Evolutionary conservation across 2,888 invertebrate species (phyloP).

Genomic region (Xiphydria camelus): DNA sequence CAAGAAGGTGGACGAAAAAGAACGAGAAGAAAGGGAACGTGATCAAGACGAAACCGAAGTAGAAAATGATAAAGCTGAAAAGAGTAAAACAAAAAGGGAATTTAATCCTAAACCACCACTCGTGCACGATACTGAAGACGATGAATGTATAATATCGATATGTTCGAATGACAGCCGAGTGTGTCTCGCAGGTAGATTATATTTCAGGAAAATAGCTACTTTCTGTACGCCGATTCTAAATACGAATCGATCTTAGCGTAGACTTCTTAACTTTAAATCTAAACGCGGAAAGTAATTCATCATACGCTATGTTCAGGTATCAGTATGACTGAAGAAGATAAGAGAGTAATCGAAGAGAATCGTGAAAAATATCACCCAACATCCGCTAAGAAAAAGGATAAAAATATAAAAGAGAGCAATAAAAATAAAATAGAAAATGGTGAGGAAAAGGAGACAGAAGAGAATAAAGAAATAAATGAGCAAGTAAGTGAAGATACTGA

Average conservation of each 20-base stretch:
- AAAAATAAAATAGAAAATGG: not conserved
- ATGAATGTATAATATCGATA: slow-evolving; percentile 29
- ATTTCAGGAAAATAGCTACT: no score
- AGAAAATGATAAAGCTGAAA: not conserved
- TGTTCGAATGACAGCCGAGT: slow-evolving; percentile 41
- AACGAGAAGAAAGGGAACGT: not conserved
- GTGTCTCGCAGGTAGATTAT: slow-evolving; percentile 37
- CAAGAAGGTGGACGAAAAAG: slow-evolving; percentile 1
- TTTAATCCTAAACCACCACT: not conserved
- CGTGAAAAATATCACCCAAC: slow-evolving; percentile 7
- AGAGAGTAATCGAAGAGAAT: slow-evolving; percentile 25
- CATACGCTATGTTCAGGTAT: slow-evolving; percentile 22
- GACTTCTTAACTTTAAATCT: no score
- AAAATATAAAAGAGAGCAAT: not conserved
- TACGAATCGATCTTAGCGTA: no score
- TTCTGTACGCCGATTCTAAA: no score
- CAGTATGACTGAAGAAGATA: slow-evolving; percentile 30
- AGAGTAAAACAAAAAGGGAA: slow-evolving; percentile 5
- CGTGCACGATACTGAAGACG: not conserved
- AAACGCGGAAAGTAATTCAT: not conserved
- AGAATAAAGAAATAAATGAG: slow-evolving; percentile 9
- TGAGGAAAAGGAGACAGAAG: not conserved
- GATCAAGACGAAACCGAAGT: slow-evolving; percentile 1
- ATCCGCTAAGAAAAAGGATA: not conserved
- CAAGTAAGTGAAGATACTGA: slow-evolving; percentile 7